Conservation (phyloP, 2,113 vertebrate species). For the Tamias sibiricus region DNA sequence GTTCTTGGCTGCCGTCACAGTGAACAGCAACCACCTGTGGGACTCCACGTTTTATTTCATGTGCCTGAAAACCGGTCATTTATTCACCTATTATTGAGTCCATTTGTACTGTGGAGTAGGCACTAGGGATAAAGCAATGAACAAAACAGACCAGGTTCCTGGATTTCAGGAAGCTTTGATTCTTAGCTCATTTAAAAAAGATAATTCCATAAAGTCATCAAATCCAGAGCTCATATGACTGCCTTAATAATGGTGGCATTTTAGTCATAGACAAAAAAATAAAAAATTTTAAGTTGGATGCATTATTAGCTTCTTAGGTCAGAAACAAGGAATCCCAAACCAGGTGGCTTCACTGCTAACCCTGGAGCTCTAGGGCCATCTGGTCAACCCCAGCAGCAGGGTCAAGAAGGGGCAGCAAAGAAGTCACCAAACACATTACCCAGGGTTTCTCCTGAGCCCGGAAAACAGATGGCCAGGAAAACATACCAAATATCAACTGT, state of each 20-base stretch:
- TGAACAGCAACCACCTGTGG: not conserved
- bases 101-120: not conserved
- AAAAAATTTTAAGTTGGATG: not conserved
- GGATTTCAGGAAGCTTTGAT: not conserved
- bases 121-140: not conserved
- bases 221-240: not conserved
- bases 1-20: not conserved
- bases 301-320: not conserved
- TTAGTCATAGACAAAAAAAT: not conserved
- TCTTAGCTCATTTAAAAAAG: not conserved
- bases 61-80: not conserved
- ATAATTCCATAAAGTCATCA: not conserved
- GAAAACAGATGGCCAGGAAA: not conserved
- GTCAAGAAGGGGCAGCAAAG: rapidly evolving
- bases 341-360: rapidly evolving
- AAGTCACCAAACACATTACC: not conserved
- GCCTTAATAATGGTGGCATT: not conserved
- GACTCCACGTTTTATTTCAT: not conserved
- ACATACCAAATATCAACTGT: not conserved
- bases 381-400: not conserved
- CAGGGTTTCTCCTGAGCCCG: not conserved
- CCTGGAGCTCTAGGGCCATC: no score
- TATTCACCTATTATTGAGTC: not conserved
- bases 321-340: not conserved
- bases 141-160: not conserved